Evolutionary conservation across 2,113 vertebrate species (phyloP), one percentile per base, ranked within the genome.

Genomic region (Mus musculus): DNA sequence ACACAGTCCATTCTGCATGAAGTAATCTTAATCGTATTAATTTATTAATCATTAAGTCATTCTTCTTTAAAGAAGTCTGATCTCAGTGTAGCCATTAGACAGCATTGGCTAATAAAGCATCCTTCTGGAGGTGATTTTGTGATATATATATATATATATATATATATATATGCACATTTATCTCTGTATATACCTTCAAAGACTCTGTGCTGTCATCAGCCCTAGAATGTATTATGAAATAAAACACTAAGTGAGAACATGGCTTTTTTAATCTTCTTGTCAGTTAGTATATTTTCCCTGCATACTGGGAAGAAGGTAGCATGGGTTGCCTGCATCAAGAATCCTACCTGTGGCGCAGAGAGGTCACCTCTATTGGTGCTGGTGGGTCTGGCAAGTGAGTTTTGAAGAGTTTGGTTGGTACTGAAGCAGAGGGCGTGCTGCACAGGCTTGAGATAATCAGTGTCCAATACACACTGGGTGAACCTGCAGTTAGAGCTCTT

Each of bases 41-140:
- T 77, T 97, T 96, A 26, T 86, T 88, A 46, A 54, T 90, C 10
- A 88, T 76, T 88, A 9, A 76, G 56, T 93, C 26, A 93, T 54
- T 67, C 24, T 54, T 67, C 24, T 49, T 54, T 90, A 36, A 52
- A 52, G 13, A 20, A 42, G 20, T 16, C 46, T n/a, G 5, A 88
- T 39, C 2, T 91, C 16, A 61, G 0, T 89, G 22, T 12, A 59
- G 11, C 52, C 16, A 56, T 30, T n/a, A 88, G 3, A 78, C 1
- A 87, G 3, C 33, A n/a, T 9, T 28, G n/a, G 78, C 72, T 26
- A 95, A 42, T 36, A 46, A 86, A 8, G 5, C 1, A 26, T 36
- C 12, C 6, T 5, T 82, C 80, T 59, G 52, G 2, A 84, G 14
- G n/a, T n/a, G 8, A 76, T 94, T 89, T 88, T 78, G 17, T 94